Conservation (phyloP, 2,888 invertebrate species). For the Polydrusus pterygomalis region DNA sequence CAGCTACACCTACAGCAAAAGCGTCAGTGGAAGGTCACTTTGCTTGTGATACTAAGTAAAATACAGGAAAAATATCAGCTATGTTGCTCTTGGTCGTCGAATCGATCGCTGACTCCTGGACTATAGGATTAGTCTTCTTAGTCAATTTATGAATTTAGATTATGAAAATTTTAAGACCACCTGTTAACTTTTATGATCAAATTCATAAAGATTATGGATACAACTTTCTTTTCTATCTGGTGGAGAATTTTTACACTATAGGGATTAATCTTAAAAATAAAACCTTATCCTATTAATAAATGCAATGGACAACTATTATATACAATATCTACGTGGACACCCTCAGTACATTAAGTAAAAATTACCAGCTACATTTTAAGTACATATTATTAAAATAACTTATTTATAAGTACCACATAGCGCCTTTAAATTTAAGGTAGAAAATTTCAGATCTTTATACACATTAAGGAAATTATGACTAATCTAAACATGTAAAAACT, state of each 20-base stretch:
- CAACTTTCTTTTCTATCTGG: too few species aligned
- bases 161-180: too few species aligned
- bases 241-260: background rate
- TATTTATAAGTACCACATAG: slow-evolving; percentile 38
- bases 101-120: too few species aligned
- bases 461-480: background rate
- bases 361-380: slow-evolving; percentile 30
- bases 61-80: too few species aligned
- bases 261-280: slow-evolving; percentile 11
- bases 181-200: too few species aligned
- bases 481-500: background rate
- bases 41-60: too few species aligned
- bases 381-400: slow-evolving; percentile 31
- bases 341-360: slow-evolving; percentile 30
- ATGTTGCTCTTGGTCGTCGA: too few species aligned
- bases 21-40: too few species aligned
- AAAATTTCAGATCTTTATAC: slow-evolving; percentile 39
- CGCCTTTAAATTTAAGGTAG: slow-evolving; percentile 34
- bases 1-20: too few species aligned
- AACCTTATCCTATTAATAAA: background rate
- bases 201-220: too few species aligned
- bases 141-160: too few species aligned
- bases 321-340: slow-evolving; percentile 33
- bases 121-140: too few species aligned
- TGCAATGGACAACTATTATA: slow-evolving; percentile 20